phyloP scores from a whole-genome alignment of 2,113 vertebrate genomes.

The Romanogobio albipinnatus region DNA sequence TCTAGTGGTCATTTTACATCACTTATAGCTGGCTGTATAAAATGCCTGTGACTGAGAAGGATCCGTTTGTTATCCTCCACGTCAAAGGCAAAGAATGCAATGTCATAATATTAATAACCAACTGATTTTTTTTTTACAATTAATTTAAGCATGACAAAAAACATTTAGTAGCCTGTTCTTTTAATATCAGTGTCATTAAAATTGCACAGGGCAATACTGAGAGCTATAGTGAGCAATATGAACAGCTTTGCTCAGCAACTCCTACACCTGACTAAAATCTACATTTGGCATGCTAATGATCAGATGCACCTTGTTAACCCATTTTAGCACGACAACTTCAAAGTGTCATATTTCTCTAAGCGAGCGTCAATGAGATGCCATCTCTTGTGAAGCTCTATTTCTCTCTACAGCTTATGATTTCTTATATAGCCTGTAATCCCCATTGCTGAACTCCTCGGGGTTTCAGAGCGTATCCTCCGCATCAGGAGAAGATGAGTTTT shows the following conservation, averaged over 20 bases:
- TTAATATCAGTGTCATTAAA: not conserved
- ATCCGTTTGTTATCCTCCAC: too few species aligned
- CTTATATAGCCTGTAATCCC: not conserved
- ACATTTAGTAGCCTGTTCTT: not conserved
- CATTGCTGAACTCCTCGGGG: slow-evolving; percentile 10
- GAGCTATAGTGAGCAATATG: not conserved
- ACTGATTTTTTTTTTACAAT: not conserved
- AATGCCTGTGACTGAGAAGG: not conserved
- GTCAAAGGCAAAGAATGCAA: too few species aligned
- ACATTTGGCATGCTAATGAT: not conserved
- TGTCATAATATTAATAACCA: not conserved
- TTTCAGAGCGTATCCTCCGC: not conserved
- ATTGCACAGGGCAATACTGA: not conserved
- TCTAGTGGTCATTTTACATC: slow-evolving; percentile 1
- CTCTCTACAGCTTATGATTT: slow-evolving; percentile 17
- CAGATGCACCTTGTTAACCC: not conserved
- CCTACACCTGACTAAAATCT: not conserved
- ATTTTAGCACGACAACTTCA: not conserved
- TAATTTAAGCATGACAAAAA: not conserved
- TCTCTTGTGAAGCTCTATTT: slow-evolving; percentile 7
- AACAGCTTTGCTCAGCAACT: not conserved
- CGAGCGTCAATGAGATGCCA: not conserved
- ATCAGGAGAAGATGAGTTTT: slow-evolving; percentile 20
- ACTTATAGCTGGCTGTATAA: not conserved
- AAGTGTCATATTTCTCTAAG: not conserved